Evolutionary conservation across 2,113 vertebrate species (phyloP), one percentile per base, ranked within the genome.

Genomic region (Conger conger): DNA sequence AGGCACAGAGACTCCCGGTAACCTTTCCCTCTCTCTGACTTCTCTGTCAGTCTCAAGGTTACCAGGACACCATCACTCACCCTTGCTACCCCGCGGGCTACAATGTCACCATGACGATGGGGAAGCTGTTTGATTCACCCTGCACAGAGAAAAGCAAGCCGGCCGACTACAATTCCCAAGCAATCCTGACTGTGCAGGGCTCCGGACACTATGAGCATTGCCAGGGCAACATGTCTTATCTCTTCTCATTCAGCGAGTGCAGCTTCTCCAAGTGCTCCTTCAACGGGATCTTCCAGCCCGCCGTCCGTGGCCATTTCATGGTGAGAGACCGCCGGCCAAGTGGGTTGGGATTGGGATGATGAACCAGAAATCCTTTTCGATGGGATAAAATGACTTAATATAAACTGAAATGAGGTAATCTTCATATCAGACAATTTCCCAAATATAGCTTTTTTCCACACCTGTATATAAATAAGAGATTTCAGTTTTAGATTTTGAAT

Each of bases 241-340:
- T 96, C 60, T 96, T 96, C 89, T 91, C 91, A 63, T 94, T 95
- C 23, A 13, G 85, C 40, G 5, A 1, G 30, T 96, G 95, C 85
- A 38, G 87, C 23, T 95, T 89, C 89, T 93, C 94, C 38, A 91
- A 83, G 81, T 96, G 95, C 90, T 95, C 95, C 50, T 95, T 96
- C 23, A 87, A 96, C 82, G 50, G 86, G 7, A 90, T 94, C 80
- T 96, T 92, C 86, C 95, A 96, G 87, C 95, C 95, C 27, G 92
- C 91, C 1, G 86, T 96, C 84, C 90, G 84, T 0, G 95, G 94
- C 0, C 88, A 73, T 84, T 95, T 93, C 79, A 91, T 95, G 93
- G 95, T 95, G 81, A 91, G 83, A 79, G 83, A 57, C 15, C 36
- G 18, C 17, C 35, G 13, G 63, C 63, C 8, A 27, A 73, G 27